Base-by-base conservation (phyloP, 2,797 vertebrate species). In the Enteromius anoplus region DNA sequence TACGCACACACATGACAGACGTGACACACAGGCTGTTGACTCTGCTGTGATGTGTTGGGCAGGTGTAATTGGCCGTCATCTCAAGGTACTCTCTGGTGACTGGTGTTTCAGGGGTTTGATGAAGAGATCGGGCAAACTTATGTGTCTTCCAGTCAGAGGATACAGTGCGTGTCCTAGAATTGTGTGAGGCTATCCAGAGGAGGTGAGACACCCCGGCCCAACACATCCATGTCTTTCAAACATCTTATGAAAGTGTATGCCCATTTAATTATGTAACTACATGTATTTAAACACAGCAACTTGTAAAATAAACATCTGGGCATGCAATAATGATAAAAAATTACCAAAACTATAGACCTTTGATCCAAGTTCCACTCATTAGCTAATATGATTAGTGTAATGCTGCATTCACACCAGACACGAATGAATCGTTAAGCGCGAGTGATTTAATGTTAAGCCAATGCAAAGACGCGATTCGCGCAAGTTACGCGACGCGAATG, bases 41-140 rank as follows among this genome's bases (percentile, higher is more conserved):
- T 68, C 51, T 26, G 70, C 53, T 78, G 68, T 73, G 49, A 55
- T 58, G 21, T 58, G 42, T 68, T 29, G 66, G 72, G 42, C n/a
- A 64, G 62, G 40, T 83, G 62, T 83, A 78, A 85, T 81, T 85
- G 85, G 53, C 58, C 19, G 37, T 82, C 69, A 80, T 69, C 32
- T 72, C 64, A 40, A 4, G 26, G 26, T 3, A 5, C 53, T 80
- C 47, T 65, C 45, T 19, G 29, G 73, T 58, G 79, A 68, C 69
- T 55, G 32, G 65, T 23, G 55, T 82, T 71, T 71, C 75, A 65
- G 21, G 19, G 62, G 69, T 82, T n/a, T 69, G 26, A 51, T 23
- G 72, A 72, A 75, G 79, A 58, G 34, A 51, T 77, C 51, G 5
- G n/a, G 3, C 4, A 5, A 55, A 23, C 53, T 71, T 12, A 42